Conservation (phyloP, 2,797 vertebrate genomes). For the Serranus cabrilla region DNA sequence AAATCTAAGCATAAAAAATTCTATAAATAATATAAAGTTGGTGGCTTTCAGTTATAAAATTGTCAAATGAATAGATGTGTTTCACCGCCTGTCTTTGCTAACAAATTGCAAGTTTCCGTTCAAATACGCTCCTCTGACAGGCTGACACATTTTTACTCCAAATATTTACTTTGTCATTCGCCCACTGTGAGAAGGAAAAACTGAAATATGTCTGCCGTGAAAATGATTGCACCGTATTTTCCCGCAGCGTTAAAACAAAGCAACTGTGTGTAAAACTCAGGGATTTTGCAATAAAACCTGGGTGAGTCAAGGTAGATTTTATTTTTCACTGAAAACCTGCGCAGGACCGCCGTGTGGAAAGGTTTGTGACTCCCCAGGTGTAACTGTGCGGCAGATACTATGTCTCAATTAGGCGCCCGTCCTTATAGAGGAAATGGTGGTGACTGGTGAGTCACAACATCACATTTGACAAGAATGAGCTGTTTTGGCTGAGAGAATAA, state of each 20-base stretch:
- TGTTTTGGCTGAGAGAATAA: conserved; percentile 53
- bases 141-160: conserved; percentile 14
- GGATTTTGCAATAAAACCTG: conserved; percentile 1
- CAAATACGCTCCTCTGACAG: conserved; percentile 3
- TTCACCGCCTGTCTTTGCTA: neutral
- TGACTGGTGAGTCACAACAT: conserved; percentile 70
- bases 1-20: conserved; percentile 9
- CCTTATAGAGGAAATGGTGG: conserved; percentile 36
- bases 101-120: neutral
- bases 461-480: conserved; percentile 64
- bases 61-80: neutral
- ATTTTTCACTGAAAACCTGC: conserved; percentile 24
- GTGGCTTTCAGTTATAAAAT: neutral
- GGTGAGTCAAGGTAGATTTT: neutral
- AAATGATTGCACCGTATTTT: conserved; percentile 5
- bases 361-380: conserved; percentile 41
- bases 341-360: neutral
- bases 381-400: conserved; percentile 37
- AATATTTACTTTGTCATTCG: neutral
- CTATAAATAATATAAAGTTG: neutral
- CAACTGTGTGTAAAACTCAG: conserved; percentile 11
- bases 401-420: conserved; percentile 49
- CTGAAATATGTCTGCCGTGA: neutral
- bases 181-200: neutral
- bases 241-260: neutral